These are phyloP conservation scores for Zosterops pallidus DNA, from an alignment of 2,113 vertebrate genomes.

Conservation along the genomic window DNA sequence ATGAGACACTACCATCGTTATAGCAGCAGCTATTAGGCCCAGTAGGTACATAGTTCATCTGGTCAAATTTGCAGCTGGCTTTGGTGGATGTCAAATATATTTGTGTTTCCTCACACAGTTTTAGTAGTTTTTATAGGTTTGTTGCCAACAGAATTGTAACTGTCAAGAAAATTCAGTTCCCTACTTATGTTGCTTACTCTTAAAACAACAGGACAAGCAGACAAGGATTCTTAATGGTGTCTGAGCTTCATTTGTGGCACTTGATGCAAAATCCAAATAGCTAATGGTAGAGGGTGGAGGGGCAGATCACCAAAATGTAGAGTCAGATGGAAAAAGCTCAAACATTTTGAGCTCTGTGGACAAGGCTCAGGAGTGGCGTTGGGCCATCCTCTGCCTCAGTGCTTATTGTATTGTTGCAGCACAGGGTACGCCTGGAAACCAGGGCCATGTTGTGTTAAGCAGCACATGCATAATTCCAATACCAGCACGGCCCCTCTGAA, in stretches of 20 bases:
- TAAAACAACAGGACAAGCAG: background rate
- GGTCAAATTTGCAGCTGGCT: background rate
- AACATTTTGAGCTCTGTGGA: background rate
- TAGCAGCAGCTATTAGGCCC: background rate
- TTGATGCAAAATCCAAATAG: background rate
- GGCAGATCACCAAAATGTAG: background rate
- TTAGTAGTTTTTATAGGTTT: background rate
- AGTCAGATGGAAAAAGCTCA: background rate
- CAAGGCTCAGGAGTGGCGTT: background rate
- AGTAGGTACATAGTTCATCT: background rate
- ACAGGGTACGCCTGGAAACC: background rate
- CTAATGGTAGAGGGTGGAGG: background rate
- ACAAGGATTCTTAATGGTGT: background rate
- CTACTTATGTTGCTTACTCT: background rate
- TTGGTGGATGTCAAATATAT: background rate
- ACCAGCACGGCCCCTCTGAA: background rate
- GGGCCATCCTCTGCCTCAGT: fast-evolving
- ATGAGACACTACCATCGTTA: fast-evolving
- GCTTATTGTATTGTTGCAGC: background rate
- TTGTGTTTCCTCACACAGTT: background rate
- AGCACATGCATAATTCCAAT: fast-evolving
- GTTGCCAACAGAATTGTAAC: background rate
- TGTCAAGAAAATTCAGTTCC: background rate
- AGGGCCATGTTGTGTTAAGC: background rate
- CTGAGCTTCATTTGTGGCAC: background rate